Conservation (phyloP, 2,797 vertebrate genomes). For the Tamandua tetradactyla region DNA sequence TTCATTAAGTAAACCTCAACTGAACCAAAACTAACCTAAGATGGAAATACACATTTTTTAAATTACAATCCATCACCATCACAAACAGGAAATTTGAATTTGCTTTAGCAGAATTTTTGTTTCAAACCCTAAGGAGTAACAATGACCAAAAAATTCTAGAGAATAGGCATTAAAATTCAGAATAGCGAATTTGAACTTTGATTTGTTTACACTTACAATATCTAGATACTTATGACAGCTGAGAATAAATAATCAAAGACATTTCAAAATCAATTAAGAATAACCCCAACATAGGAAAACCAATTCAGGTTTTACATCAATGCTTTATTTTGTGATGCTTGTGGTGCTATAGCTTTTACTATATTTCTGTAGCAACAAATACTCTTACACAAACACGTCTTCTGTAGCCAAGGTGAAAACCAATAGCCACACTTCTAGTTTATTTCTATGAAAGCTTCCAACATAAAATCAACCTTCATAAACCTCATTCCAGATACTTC, state of each 20-base stretch:
- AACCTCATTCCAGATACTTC: conserved; percentile 41
- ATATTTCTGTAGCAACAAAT: conserved; percentile 66
- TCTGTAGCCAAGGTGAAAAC: conserved; percentile 58
- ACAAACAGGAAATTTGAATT: conserved; percentile 26
- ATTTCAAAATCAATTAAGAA: conserved; percentile 39
- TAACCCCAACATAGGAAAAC: conserved; percentile 3
- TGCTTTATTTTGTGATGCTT: conserved; percentile 13
- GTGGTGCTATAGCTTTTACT: conserved; percentile 27
- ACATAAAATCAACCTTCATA: conserved; percentile 10
- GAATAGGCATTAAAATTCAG: conserved; percentile 4
- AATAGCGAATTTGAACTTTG: conserved; percentile 4
- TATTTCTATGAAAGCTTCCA: conserved; percentile 40
- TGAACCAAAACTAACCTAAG: conserved; percentile 46
- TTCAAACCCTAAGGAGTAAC: neutral
- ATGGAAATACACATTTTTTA: neutral
- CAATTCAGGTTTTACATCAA: conserved; percentile 17
- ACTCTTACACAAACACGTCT: conserved; percentile 2
- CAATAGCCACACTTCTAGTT: conserved; percentile 55
- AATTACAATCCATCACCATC: conserved; percentile 8
- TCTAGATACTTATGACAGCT: neutral
- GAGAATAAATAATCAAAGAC: neutral
- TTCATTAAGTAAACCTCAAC: conserved; percentile 43
- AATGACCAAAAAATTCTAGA: neutral
- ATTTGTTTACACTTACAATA: neutral
- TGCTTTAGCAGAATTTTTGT: neutral